Evolutionary conservation across 2,797 vertebrate genomes (phyloP).

Genomic region (Cuniculus paca): DNA sequence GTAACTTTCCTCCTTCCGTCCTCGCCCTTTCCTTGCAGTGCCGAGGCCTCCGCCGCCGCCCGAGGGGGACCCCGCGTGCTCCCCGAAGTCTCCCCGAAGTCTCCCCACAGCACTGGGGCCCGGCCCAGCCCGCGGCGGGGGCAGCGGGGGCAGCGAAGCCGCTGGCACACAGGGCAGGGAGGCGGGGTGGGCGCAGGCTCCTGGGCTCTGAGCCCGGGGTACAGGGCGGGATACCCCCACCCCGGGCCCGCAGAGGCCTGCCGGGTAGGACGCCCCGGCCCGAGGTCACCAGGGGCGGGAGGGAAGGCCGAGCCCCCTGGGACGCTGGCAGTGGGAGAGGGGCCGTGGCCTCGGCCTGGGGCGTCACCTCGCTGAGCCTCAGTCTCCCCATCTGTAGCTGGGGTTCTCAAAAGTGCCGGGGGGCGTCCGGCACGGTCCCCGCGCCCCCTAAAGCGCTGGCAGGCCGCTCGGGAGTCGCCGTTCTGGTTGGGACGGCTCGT

Average conservation of each 20-base stretch:
- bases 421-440: not conserved
- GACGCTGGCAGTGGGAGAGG: not conserved
- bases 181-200: not conserved
- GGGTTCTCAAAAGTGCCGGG: not conserved
- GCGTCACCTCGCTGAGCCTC: not conserved
- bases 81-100: slow-evolving; percentile 78
- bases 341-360: rapidly evolving
- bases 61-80: slow-evolving; percentile 66
- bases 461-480: too few relatives aligned
- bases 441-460: not conserved
- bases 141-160: not conserved
- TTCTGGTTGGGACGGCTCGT: too few relatives aligned
- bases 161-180: not conserved
- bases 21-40: slow-evolving; percentile 85
- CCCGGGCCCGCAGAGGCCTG: too few relatives aligned
- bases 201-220: slow-evolving; percentile 18
- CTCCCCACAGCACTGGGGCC: slow-evolving; percentile 84
- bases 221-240: too few relatives aligned
- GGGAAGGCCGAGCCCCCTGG: not conserved
- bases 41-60: slow-evolving; percentile 52
- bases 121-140: slow-evolving; percentile 35
- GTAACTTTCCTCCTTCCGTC: slow-evolving; percentile 81
- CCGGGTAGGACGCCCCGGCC: too few relatives aligned
- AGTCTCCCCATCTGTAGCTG: not conserved
- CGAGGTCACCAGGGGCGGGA: not conserved